phyloP scores from a whole-genome alignment of 92 coral and sea anemone genomes.

The Micromussa lordhowensis region DNA sequence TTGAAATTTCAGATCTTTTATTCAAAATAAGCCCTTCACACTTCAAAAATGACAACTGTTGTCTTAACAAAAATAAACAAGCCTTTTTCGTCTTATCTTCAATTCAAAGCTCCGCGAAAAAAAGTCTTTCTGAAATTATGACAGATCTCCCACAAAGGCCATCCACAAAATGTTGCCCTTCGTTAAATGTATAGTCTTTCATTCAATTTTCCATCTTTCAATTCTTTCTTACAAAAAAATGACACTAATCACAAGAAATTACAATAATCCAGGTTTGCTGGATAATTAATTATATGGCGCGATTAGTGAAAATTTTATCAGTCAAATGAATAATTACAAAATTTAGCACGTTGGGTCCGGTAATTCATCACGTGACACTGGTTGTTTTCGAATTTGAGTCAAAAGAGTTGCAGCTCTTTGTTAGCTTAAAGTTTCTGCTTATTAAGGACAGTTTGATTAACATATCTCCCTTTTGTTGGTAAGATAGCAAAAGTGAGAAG shows the following conservation, averaged over 20 bases:
- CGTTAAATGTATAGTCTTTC: not conserved
- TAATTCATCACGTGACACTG: not conserved
- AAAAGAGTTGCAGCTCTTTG: not conserved
- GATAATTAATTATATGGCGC: not conserved
- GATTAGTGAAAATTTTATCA: not conserved
- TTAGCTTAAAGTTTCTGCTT: constrained; percentile 11
- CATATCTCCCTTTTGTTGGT: not conserved
- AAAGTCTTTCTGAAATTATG: not conserved
- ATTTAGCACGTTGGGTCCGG: not conserved
- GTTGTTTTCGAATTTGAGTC: not conserved
- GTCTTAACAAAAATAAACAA: not conserved
- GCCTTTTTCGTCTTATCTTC: not conserved
- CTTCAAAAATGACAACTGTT: not conserved
- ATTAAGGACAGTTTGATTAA: not conserved
- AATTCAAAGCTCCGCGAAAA: not conserved
- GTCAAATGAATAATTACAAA: not conserved
- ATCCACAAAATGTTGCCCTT: not conserved
- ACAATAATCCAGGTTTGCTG: not conserved
- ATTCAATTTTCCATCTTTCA: not conserved
- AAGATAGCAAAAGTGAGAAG: not conserved
- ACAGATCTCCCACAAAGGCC: not conserved
- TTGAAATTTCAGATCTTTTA: not conserved
- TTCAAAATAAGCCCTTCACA: not conserved
- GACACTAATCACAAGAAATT: not conserved
- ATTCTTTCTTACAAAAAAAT: not conserved